A percentile compares a stretch with the other conserved stretches of the same genome.
These are phyloP conservation scores for Lepidurus arcticus DNA, from an alignment of 1,140 invertebrate genomes.

Conservation along the genomic window DNA sequence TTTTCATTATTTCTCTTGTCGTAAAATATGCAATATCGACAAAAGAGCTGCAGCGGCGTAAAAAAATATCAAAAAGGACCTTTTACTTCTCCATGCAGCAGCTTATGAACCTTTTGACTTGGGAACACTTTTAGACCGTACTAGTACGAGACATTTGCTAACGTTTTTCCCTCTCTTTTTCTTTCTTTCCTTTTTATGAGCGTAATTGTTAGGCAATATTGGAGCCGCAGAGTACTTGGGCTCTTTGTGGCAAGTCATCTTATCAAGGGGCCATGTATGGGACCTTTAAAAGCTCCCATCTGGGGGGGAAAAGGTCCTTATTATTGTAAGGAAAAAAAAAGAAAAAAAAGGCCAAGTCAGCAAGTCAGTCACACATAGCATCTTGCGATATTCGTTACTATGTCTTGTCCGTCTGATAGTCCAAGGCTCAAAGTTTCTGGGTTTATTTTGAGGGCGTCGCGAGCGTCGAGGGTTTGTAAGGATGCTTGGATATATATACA, in stretches of 20 bases:
- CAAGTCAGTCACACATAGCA: not conserved
- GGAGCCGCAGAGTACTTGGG: conserved; percentile 7
- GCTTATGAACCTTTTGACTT: not conserved
- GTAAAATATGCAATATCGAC: no score
- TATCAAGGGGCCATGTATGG: conserved; percentile 8
- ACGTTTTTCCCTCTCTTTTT: not conserved
- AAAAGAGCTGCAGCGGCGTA: no score
- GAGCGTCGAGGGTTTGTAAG: no score
- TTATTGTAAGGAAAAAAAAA: not conserved
- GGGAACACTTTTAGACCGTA: not conserved
- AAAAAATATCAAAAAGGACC: no score
- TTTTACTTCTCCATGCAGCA: no score
- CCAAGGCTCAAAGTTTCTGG: not conserved
- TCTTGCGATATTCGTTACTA: not conserved
- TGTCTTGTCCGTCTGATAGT: not conserved
- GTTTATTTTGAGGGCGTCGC: no score
- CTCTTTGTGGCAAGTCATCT: conserved; percentile 18
- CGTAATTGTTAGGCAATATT: conserved; percentile 15
- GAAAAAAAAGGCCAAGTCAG: not conserved
- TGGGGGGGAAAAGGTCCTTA: not conserved
- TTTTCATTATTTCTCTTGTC: no score
- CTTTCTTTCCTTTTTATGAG: not conserved
- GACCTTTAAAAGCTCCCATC: not conserved
- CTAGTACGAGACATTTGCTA: not conserved
- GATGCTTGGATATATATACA: no score